Evolutionary conservation across 2,888 invertebrate species (phyloP).

Genomic region (Tyria jacobaeae): DNA sequence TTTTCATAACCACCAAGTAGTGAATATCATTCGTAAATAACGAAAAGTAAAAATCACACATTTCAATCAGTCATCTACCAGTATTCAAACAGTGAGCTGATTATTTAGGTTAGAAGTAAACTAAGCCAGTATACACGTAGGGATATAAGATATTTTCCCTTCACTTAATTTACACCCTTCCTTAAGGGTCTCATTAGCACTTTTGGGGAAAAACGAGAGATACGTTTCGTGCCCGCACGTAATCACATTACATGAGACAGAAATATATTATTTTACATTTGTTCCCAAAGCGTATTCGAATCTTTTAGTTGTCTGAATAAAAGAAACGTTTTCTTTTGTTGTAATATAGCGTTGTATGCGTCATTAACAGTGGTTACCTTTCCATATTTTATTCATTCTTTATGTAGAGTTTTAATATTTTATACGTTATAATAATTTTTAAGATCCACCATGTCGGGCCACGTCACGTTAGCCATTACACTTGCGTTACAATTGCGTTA

Average conservation of each 20-base stretch:
- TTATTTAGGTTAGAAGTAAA: neutral
- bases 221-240: conserved; percentile 51
- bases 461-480: no score
- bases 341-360: conserved; percentile 3
- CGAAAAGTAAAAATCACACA: neutral
- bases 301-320: conserved; percentile 39
- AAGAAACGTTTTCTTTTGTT: conserved; percentile 41
- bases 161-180: conserved; percentile 56
- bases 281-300: conserved; percentile 49
- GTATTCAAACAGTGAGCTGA: neutral
- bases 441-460: no score
- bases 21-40: neutral
- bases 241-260: conserved; percentile 60
- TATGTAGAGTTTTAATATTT: neutral
- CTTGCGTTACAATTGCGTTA: no score
- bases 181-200: conserved; percentile 63
- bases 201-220: conserved; percentile 59
- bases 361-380: conserved; percentile 4
- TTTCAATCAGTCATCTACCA: neutral
- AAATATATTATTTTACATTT: conserved; percentile 50
- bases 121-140: conserved; percentile 16
- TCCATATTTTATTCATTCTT: conserved; percentile 3
- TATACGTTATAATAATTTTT: neutral
- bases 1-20: neutral
- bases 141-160: conserved; percentile 38